A percentile compares a stretch with the other conserved stretches of the same genome.
Conservation (phyloP, 2,888 invertebrate species). For the Emmelina monodactyla region DNA sequence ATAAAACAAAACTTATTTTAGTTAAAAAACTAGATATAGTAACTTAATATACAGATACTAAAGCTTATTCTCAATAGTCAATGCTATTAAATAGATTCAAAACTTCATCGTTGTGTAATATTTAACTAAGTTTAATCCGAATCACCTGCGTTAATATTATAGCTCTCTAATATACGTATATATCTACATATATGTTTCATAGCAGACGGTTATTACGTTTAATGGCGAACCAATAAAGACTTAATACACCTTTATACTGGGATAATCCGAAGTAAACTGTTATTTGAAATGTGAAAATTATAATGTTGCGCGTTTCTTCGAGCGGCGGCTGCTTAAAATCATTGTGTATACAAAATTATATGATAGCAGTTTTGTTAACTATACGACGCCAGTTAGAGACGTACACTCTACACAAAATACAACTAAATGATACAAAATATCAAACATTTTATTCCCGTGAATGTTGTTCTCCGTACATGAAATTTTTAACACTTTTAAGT, state of each 20-base stretch:
- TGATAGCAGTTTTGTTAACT: slow-evolving; percentile 38
- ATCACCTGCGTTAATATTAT: neutral
- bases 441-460: too few relatives aligned
- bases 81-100: too few relatives aligned
- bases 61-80: too few relatives aligned
- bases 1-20: too few relatives aligned
- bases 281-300: slow-evolving; percentile 55
- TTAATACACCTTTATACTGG: slow-evolving; percentile 26
- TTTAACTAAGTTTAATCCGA: neutral
- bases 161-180: neutral
- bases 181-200: slow-evolving; percentile 18
- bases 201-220: slow-evolving; percentile 27
- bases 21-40: too few relatives aligned
- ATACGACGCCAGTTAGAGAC: slow-evolving; percentile 8
- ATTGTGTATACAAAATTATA: slow-evolving; percentile 44
- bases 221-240: slow-evolving; percentile 33
- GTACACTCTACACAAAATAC: neutral
- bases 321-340: slow-evolving; percentile 45
- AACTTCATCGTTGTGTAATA: too few relatives aligned
- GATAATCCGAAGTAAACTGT: slow-evolving; percentile 30
- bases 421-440: too few relatives aligned
- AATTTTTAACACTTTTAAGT: too few relatives aligned
- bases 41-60: too few relatives aligned
- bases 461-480: neutral
- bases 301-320: slow-evolving; percentile 32